Percentiles rank a stretch among this genome's conserved stretches.
Conservation (phyloP, 2,113 vertebrate species). For the Mixornis gularis region DNA sequence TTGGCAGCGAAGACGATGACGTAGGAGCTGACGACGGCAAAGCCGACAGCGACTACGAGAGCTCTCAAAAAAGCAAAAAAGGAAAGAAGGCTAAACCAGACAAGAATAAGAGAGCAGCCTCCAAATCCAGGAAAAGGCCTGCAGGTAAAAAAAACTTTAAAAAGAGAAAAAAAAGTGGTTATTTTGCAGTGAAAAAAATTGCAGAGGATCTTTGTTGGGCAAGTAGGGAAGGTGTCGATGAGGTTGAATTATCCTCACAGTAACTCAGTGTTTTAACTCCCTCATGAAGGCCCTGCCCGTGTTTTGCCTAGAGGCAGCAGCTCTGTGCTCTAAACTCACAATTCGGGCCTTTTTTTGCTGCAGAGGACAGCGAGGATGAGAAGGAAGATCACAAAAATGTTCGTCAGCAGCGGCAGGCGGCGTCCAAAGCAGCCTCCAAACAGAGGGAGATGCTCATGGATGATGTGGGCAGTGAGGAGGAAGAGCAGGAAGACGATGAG, state of each 20-base stretch:
- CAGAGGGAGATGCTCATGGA: slow-evolving; percentile 96
- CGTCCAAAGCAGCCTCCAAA: slow-evolving; percentile 96
- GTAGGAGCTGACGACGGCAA: slow-evolving; percentile 77
- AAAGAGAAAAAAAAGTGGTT: background rate
- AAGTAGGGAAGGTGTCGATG: background rate
- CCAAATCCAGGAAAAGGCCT: slow-evolving; percentile 83
- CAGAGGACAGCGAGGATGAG: slow-evolving; percentile 95
- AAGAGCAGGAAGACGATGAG: slow-evolving; percentile 90
- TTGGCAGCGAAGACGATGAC: slow-evolving; percentile 83
- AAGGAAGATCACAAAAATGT: slow-evolving; percentile 91
- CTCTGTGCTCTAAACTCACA: background rate
- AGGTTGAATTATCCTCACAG: background rate
- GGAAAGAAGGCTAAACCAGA: slow-evolving; percentile 82
- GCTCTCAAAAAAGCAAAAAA: slow-evolving; percentile 84
- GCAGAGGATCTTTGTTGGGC: background rate
- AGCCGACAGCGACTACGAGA: slow-evolving; percentile 83
- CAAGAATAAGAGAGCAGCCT: slow-evolving; percentile 76
- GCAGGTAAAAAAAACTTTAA: slow-evolving; percentile 60
- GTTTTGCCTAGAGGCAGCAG: background rate
- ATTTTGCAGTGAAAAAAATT: background rate
- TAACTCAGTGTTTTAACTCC: background rate
- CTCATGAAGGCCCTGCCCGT: background rate
- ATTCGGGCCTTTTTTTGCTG: slow-evolving; percentile 38
- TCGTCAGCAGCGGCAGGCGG: slow-evolving; percentile 92
- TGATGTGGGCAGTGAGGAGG: slow-evolving; percentile 92